Base-by-base conservation (phyloP, 2,797 vertebrate genomes). In the Calcarius lapponicus region DNA sequence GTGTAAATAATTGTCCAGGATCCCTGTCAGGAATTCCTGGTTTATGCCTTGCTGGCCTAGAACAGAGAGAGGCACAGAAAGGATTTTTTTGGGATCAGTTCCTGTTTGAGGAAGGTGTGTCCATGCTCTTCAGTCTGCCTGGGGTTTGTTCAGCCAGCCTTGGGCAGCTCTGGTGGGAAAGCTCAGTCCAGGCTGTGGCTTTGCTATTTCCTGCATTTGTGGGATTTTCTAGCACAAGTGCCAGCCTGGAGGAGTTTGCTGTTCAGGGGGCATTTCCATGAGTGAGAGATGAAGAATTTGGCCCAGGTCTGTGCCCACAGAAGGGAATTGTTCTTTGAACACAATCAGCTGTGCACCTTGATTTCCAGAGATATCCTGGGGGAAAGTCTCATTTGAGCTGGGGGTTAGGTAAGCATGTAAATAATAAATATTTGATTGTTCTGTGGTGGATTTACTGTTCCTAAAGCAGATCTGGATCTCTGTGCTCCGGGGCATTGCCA, bases 191-290 rank as follows among this genome's bases (percentile, higher is more conserved):
- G 64, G 20, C 40, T 58, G 24, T 9, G 25, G 29, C 40, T 80
- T 76, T 9, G 1, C 43, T 43, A 4, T 73, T 67, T 71, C 45
- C 60, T n/a, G 51, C 32, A 8, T 36, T 56, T 15, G 0, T 16
- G 32, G 76, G 28, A 21, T 51, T 81, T 32, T n/a, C 9, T 25
- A 11, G 29, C 31, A 5, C 36, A 40, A 24, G 45, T 22, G 17
- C 13, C 74, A 75, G n/a, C 65, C 58, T 12, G 6, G 29, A 40
- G 31, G 40, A 56, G 34, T 18, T 36, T 29, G 28, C 24, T 58
- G 50, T 29, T 8, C 4, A 4, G 60, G 66, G 5, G 0, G 1
- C 28, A 2, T 61, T 88, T 74, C 57, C 61, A 2, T 0, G 13
- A 50, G 56, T 70, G 13, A 10, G 28, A 85, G 61, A 5, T 61